These are phyloP conservation scores for Argyresthia albistria DNA, from an alignment of 2,888 invertebrate genomes.

Conservation along the genomic window DNA sequence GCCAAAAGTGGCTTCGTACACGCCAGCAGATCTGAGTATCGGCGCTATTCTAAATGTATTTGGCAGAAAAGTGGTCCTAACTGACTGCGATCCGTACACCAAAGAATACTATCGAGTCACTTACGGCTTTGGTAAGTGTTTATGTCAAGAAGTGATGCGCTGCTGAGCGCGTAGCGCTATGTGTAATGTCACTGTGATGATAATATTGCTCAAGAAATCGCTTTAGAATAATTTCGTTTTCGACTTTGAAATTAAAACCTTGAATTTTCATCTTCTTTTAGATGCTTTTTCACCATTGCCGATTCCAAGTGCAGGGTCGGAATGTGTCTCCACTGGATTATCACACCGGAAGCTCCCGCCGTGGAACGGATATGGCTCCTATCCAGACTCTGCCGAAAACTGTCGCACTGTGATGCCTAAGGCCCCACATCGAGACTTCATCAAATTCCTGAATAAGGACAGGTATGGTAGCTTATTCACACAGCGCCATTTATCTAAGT, in stretches of 20 bases:
- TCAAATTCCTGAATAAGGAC: constrained; percentile 86
- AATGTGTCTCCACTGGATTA: constrained; percentile 32
- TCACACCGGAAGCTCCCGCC: constrained; percentile 78
- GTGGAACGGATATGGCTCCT: constrained; percentile 92
- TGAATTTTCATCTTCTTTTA: constrained; percentile 20
- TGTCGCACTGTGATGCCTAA: constrained; percentile 86
- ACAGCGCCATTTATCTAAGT: background rate
- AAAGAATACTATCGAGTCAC: constrained; percentile 85
- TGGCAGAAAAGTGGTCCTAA: constrained; percentile 84
- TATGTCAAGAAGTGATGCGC: background rate
- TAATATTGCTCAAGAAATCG: too few species aligned
- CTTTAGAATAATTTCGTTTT: too few species aligned
- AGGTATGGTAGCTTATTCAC: constrained; percentile 50
- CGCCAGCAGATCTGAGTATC: constrained; percentile 84
- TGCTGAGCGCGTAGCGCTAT: too few species aligned
- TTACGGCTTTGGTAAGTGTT: constrained; percentile 69
- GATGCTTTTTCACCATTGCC: constrained; percentile 77
- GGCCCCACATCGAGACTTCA: constrained; percentile 82
- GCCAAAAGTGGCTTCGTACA: constrained; percentile 58
- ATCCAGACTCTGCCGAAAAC: constrained; percentile 91
- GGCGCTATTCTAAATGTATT: constrained; percentile 87
- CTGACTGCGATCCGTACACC: constrained; percentile 89
- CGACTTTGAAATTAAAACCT: too few species aligned
- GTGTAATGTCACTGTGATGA: too few species aligned
- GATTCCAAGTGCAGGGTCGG: constrained; percentile 47